Conservation (phyloP, 2,888 invertebrate genomes). For the Acleris laterana region DNA sequence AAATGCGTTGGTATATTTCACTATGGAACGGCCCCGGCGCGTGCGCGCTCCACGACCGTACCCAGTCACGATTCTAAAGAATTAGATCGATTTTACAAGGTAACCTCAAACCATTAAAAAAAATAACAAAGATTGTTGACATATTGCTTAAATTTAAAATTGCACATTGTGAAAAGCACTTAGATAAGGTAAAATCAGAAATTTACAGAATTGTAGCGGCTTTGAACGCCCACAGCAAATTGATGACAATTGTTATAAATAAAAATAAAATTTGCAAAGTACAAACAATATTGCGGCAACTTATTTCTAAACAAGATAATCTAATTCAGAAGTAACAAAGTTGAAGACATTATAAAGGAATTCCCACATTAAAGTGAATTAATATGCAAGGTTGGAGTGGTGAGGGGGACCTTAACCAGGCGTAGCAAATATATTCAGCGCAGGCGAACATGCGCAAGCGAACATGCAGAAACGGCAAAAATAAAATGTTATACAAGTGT, state of each 20-base stretch:
- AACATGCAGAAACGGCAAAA: no score
- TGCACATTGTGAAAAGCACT: constrained; percentile 10
- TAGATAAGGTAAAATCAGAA: constrained; percentile 22
- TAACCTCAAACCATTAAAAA: constrained; percentile 57
- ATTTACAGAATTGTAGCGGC: constrained; percentile 17
- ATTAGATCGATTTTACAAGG: constrained; percentile 66
- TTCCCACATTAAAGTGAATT: constrained; percentile 76
- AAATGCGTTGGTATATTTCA: constrained; percentile 69
- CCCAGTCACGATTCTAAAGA: constrained; percentile 71
- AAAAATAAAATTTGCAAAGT: constrained; percentile 52
- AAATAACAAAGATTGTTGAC: constrained; percentile 43
- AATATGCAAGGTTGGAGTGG: constrained; percentile 63
- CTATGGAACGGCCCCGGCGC: constrained; percentile 68
- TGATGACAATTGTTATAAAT: constrained; percentile 32
- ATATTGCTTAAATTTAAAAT: constrained; percentile 34
- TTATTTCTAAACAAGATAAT: constrained; percentile 62
- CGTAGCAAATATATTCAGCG: constrained; percentile 33
- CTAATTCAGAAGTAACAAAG: constrained; percentile 63
- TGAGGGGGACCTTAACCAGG: constrained; percentile 34
- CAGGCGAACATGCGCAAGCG: constrained; percentile 13
- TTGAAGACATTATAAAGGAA: constrained; percentile 56
- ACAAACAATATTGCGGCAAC: constrained; percentile 51
- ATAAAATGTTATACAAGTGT: no score
- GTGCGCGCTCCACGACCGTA: constrained; percentile 69
- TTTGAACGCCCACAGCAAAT: constrained; percentile 13